A percentile compares a stretch with the other conserved stretches of the same genome.
Conservation (phyloP, 2,113 vertebrate genomes). For the Amphilophus citrinellus region DNA sequence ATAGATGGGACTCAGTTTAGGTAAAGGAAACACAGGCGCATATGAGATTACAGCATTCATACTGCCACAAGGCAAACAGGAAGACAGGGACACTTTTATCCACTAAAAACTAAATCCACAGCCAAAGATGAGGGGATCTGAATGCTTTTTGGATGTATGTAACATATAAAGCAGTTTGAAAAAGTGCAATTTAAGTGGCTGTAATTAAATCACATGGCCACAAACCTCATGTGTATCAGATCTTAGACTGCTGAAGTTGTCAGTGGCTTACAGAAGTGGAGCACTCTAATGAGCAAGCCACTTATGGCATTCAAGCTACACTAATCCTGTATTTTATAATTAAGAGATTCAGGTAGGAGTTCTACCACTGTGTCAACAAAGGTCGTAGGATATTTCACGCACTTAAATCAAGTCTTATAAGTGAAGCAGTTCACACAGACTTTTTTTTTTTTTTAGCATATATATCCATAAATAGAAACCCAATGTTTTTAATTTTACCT, state of each 20-base stretch:
- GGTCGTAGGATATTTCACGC: background rate
- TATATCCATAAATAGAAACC: too few species aligned
- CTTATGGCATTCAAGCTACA: background rate
- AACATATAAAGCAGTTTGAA: background rate
- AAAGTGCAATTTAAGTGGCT: background rate
- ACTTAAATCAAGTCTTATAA: background rate
- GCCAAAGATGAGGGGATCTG: background rate
- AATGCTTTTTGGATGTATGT: background rate
- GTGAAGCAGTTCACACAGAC: too few species aligned
- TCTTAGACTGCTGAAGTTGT: background rate
- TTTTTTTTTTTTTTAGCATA: too few species aligned
- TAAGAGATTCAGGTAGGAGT: background rate
- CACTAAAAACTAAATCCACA: background rate
- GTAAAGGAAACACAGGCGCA: background rate
- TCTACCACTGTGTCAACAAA: background rate
- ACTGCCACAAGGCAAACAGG: background rate
- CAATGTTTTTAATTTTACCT: conserved; percentile 82
- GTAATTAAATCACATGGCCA: background rate
- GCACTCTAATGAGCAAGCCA: background rate
- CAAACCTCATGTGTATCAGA: background rate
- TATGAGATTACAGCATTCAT: background rate
- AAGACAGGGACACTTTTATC: background rate
- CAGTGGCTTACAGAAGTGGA: background rate
- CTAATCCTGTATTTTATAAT: background rate
- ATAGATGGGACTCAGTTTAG: accelerated